Conservation (phyloP, 2,113 vertebrate species). For the Oreochromis niloticus region DNA sequence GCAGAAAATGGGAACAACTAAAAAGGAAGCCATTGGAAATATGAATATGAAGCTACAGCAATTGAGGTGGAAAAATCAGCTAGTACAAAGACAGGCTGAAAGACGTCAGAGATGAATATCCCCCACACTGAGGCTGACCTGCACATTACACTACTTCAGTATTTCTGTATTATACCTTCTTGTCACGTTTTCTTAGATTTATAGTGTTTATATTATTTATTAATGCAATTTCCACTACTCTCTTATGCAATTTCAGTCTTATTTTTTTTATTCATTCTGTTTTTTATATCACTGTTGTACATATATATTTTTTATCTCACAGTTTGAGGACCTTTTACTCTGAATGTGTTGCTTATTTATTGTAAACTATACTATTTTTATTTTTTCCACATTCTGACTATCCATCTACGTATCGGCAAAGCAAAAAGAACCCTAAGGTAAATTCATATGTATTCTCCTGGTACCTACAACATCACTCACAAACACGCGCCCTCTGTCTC, state of each 20-base stretch:
- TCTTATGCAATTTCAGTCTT: background rate
- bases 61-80: background rate
- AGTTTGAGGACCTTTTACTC: background rate
- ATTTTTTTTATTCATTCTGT: background rate
- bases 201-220: background rate
- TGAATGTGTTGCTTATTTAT: background rate
- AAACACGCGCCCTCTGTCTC: background rate
- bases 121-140: background rate
- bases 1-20: constrained; percentile 2
- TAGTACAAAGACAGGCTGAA: background rate
- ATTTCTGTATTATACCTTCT: background rate
- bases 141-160: background rate
- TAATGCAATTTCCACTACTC: background rate
- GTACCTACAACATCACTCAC: background rate
- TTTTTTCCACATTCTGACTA: background rate
- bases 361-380: background rate
- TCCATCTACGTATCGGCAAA: background rate
- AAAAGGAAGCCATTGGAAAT: background rate
- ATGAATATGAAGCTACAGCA: background rate
- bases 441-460: background rate
- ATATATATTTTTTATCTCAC: background rate
- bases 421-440: background rate
- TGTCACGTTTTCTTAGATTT: background rate
- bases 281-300: background rate
- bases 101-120: background rate